Percentiles rank a stretch among this genome's conserved stretches.
These are phyloP conservation scores for Hassar affinis DNA, from an alignment of 2,113 vertebrate species.

Conservation along the genomic window DNA sequence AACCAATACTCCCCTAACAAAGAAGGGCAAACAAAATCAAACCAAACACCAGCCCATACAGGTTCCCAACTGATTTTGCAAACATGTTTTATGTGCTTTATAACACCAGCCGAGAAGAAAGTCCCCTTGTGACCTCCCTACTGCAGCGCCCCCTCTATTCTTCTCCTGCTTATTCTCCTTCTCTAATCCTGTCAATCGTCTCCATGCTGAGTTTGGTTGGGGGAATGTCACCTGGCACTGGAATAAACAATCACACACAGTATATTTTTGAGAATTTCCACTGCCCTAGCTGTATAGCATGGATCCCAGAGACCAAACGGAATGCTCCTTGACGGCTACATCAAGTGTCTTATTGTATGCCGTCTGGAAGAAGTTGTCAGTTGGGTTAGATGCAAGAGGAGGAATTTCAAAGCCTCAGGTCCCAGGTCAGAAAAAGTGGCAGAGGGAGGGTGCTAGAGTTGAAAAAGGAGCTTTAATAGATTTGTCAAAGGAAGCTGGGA, in stretches of 20 bases:
- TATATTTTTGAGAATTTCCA: slow-evolving; percentile 83
- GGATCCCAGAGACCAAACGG: slow-evolving; percentile 77
- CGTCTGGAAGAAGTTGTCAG: slow-evolving; percentile 99
- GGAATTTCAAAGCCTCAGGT: slow-evolving; percentile 84
- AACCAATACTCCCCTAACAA: slow-evolving; percentile 18
- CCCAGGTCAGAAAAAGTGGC: slow-evolving; percentile 66
- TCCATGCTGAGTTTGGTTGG: slow-evolving; percentile 51
- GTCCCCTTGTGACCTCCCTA: slow-evolving; percentile 26
- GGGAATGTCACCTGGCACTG: slow-evolving; percentile 71
- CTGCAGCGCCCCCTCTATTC: slow-evolving; percentile 41
- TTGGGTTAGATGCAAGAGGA: slow-evolving; percentile 85
- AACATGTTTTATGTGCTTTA: slow-evolving; percentile 17
- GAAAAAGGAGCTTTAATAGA: slow-evolving; percentile 90
- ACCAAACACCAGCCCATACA: background rate
- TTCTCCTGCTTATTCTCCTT: slow-evolving; percentile 38
- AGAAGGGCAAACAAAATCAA: slow-evolving; percentile 10
- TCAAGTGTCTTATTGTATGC: slow-evolving; percentile 99
- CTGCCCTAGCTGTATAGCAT: slow-evolving; percentile 82
- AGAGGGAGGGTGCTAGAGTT: slow-evolving; percentile 59
- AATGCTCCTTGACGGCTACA: slow-evolving; percentile 94
- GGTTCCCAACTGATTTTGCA: slow-evolving; percentile 8
- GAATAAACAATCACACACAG: slow-evolving; percentile 84
- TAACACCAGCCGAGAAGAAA: slow-evolving; percentile 30
- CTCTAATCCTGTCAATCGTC: slow-evolving; percentile 71
- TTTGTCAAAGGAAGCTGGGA: slow-evolving; percentile 83